A percentile compares a stretch with the other conserved stretches of the same genome.
Conservation (phyloP, 2,113 vertebrate genomes). For the Callocephalon fimbriatum region DNA sequence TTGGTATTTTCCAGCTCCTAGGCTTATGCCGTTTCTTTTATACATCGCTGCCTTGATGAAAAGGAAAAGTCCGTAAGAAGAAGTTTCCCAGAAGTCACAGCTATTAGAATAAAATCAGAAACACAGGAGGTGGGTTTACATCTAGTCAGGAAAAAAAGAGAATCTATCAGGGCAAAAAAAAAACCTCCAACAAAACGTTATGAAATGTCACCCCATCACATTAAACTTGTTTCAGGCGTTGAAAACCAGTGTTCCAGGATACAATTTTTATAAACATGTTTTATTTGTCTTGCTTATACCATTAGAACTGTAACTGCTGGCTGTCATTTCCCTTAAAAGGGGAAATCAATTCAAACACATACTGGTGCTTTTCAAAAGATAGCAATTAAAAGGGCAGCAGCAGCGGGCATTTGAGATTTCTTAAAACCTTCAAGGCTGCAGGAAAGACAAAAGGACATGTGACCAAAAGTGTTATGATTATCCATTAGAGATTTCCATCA, state of each 20-base stretch:
- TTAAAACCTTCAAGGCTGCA: slow-evolving; percentile 82
- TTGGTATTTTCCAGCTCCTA: slow-evolving; percentile 40
- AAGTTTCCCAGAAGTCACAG: slow-evolving; percentile 27
- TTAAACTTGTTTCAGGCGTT: slow-evolving; percentile 57
- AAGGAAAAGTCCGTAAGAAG: slow-evolving; percentile 21
- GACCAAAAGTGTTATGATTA: slow-evolving; percentile 81
- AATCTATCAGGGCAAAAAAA: accelerated
- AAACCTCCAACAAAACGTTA: neutral
- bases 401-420: slow-evolving; percentile 79
- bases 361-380: slow-evolving; percentile 85
- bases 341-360: slow-evolving; percentile 80
- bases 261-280: slow-evolving; percentile 82
- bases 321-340: slow-evolving; percentile 81
- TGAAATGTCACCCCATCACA: slow-evolving; percentile 16
- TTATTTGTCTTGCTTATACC: slow-evolving; percentile 82
- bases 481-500: slow-evolving; percentile 78
- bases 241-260: slow-evolving; percentile 82
- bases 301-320: slow-evolving; percentile 79
- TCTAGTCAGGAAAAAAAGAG: neutral
- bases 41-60: slow-evolving; percentile 43
- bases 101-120: neutral
- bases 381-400: slow-evolving; percentile 83
- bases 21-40: slow-evolving; percentile 23
- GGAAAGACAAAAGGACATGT: slow-evolving; percentile 73
- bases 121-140: neutral